Conservation (phyloP, 2,888 invertebrate species). For the Dilophus febrilis region DNA sequence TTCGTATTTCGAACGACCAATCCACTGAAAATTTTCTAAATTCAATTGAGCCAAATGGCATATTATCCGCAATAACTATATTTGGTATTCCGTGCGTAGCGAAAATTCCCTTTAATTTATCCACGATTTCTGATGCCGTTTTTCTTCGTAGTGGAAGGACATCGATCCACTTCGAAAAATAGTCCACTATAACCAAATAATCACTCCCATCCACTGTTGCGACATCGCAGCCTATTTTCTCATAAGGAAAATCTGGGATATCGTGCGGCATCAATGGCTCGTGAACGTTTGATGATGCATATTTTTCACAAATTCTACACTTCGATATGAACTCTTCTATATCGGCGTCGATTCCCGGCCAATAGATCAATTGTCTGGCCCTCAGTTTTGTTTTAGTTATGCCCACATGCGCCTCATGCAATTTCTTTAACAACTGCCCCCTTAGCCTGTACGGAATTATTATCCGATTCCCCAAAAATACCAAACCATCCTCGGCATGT, state of each 20-base stretch:
- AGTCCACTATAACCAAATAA: constrained; percentile 10
- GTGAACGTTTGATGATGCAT: no score
- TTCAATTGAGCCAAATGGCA: constrained; percentile 8
- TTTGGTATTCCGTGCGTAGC: constrained; percentile 10
- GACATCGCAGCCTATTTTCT: no score
- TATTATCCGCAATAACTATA: constrained; percentile 9
- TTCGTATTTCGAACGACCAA: constrained; percentile 7
- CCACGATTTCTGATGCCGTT: constrained; percentile 1
- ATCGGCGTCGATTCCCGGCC: constrained; percentile 17
- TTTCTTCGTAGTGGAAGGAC: constrained; percentile 11
- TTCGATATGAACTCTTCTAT: constrained; percentile 11
- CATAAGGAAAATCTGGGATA: no score
- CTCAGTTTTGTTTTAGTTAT: constrained; percentile 17
- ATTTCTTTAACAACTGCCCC: constrained; percentile 10
- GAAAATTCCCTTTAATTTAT: constrained; percentile 5
- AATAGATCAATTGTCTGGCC: constrained; percentile 17
- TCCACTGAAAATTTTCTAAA: constrained; percentile 6
- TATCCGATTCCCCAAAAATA: constrained; percentile 9
- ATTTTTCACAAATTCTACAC: no score
- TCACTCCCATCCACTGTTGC: constrained; percentile 6
- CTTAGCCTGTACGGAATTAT: constrained; percentile 12
- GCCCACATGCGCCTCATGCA: constrained; percentile 20
- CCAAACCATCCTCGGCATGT: constrained; percentile 4
- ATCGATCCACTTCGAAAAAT: constrained; percentile 11
- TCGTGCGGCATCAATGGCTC: no score